Conservation (phyloP, 2,888 invertebrate species). For the Gonocerus acuteangulatus region DNA sequence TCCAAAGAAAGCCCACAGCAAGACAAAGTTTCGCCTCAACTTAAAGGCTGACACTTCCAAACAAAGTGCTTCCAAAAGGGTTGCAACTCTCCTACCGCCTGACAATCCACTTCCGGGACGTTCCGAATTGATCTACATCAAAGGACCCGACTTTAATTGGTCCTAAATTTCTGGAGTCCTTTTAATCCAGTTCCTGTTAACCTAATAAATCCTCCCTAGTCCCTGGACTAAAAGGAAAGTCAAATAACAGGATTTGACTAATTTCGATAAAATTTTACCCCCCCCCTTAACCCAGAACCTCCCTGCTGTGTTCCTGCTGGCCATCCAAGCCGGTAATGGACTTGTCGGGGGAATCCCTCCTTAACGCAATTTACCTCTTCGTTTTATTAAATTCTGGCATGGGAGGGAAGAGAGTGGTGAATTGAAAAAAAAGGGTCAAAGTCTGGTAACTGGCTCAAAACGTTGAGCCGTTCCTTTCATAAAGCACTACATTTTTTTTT, state of each 20-base stretch:
- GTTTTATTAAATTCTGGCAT: conserved; percentile 17
- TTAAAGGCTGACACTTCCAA: no score
- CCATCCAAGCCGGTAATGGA: conserved; percentile 1
- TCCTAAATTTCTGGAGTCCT: conserved; percentile 23
- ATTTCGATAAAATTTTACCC: conserved; percentile 20
- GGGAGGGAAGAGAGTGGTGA: neutral
- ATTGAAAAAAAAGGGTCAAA: neutral
- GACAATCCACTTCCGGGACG: no score
- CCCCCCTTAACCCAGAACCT: neutral
- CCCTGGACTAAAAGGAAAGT: conserved; percentile 18
- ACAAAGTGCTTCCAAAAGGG: no score
- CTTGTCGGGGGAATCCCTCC: neutral
- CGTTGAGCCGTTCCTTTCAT: no score
- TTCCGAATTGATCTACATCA: conserved; percentile 11
- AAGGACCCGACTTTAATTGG: conserved; percentile 18
- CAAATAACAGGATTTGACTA: conserved; percentile 27
- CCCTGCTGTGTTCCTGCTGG: neutral
- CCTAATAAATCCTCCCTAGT: conserved; percentile 23
- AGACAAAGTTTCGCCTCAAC: no score
- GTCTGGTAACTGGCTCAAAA: no score
- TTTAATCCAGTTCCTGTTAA: conserved; percentile 23
- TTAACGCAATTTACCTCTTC: conserved; percentile 22
- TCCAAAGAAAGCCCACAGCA: no score
- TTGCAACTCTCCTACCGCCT: no score
- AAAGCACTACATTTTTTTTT: no score